Conservation (phyloP, 2,888 invertebrate species). For the Ceraclea dissimilis region DNA sequence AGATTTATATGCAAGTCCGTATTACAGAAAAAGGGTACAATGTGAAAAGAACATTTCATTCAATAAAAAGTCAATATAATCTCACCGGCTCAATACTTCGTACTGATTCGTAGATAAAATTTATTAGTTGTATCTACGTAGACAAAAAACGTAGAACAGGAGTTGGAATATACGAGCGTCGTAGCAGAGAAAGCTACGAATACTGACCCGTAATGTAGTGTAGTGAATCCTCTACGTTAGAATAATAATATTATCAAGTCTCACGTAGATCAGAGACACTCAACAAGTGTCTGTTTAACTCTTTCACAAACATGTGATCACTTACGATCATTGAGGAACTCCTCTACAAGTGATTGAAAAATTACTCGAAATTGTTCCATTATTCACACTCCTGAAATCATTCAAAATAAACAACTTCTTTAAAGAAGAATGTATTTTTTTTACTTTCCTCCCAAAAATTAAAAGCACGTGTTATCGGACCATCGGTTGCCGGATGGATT, state of each 20-base stretch:
- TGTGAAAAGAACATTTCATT: slow-evolving; percentile 16
- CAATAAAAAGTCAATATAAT: slow-evolving; percentile 24
- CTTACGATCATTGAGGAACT: too few relatives aligned
- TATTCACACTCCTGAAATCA: too few relatives aligned
- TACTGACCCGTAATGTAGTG: slow-evolving; percentile 18
- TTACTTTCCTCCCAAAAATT: too few relatives aligned
- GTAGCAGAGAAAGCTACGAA: slow-evolving; percentile 18
- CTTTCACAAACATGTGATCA: neutral
- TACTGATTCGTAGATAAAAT: neutral
- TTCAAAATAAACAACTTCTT: too few relatives aligned
- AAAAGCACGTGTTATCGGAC: too few relatives aligned
- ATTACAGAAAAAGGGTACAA: slow-evolving; percentile 4
- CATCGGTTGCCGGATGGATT: too few relatives aligned
- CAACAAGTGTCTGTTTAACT: slow-evolving; percentile 8
- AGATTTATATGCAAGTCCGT: slow-evolving; percentile 12
- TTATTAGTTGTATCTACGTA: slow-evolving; percentile 6
- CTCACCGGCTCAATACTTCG: slow-evolving; percentile 12
- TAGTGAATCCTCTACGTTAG: slow-evolving; percentile 9
- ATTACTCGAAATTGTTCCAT: too few relatives aligned
- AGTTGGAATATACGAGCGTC: slow-evolving; percentile 10
- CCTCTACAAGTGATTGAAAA: too few relatives aligned
- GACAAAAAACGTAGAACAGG: slow-evolving; percentile 4
- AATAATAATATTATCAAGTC: slow-evolving; percentile 8
- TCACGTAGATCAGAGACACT: slow-evolving; percentile 17
- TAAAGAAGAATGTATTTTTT: too few relatives aligned